A percentile compares a stretch with the other conserved stretches of the same genome.
Evolutionary conservation across 2,888 invertebrate species (phyloP).

Genomic region (Drosophila seclusa): DNA sequence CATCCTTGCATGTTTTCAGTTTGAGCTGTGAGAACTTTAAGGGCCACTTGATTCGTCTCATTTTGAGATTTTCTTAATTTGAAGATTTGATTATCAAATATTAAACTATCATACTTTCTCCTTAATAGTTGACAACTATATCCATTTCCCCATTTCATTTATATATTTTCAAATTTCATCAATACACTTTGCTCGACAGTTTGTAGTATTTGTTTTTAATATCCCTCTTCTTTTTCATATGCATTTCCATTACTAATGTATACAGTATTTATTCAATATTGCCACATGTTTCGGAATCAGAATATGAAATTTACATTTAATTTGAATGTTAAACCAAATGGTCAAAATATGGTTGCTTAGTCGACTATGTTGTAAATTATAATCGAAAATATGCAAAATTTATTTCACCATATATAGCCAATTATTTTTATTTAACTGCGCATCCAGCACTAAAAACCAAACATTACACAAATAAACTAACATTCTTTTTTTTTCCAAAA

Average conservation of each 20-base stretch:
- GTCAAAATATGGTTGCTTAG: constrained; percentile 33
- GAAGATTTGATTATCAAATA: neutral
- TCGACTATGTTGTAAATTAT: constrained; percentile 32
- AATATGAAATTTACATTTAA: constrained; percentile 39
- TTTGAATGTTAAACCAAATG: constrained; percentile 24
- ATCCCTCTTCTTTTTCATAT: neutral
- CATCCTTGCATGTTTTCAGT: neutral
- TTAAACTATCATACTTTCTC: neutral
- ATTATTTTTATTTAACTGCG: constrained; percentile 50
- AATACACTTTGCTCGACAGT: neutral
- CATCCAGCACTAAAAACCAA: constrained; percentile 11
- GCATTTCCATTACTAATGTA: neutral
- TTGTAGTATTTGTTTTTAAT: neutral
- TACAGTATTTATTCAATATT: constrained; percentile 10
- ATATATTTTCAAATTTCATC: neutral
- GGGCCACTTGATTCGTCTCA: neutral
- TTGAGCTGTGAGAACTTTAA: neutral
- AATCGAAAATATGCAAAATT: constrained; percentile 42
- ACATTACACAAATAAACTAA: constrained; percentile 17
- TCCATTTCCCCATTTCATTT: neutral
- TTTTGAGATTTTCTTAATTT: no score
- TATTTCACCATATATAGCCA: constrained; percentile 39
- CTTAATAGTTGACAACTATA: neutral
- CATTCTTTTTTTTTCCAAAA: constrained; percentile 9
- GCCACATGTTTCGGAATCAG: constrained; percentile 10